Evolutionary conservation across 64 coral and sea anemone genomes (phyloP).

Genomic region (Montipora efflorescens): DNA sequence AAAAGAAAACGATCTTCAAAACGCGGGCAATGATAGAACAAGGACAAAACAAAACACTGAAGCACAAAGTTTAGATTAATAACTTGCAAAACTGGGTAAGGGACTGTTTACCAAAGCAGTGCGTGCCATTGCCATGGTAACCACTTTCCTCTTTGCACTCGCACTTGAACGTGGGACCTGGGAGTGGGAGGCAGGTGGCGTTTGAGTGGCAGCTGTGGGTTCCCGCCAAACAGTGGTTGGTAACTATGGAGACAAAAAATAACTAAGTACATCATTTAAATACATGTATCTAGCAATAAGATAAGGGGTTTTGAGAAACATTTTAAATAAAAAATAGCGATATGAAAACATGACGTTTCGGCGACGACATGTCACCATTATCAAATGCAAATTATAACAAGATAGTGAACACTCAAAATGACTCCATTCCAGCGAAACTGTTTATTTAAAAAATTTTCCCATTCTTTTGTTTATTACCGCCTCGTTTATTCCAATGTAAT

Average conservation of each 20-base stretch:
- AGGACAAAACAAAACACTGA: too few species aligned
- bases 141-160: slow-evolving; percentile 2
- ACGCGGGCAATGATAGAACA: too few species aligned
- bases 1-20: neutral
- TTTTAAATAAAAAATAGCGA: neutral
- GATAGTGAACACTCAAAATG: too few species aligned
- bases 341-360: neutral
- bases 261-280: neutral
- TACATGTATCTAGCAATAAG: too few species aligned
- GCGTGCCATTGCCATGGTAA: slow-evolving; percentile 57
- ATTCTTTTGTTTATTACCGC: too few species aligned
- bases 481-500: too few species aligned
- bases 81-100: too few species aligned
- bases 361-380: too few species aligned
- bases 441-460: too few species aligned
- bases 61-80: too few species aligned
- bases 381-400: neutral
- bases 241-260: slow-evolving; percentile 37
- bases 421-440: too few species aligned
- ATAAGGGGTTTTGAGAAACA: too few species aligned
- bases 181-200: slow-evolving; percentile 13
- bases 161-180: slow-evolving; percentile 36
- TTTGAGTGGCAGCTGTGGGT: slow-evolving; percentile 52
- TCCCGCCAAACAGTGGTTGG: slow-evolving; percentile 35
- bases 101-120: slow-evolving; percentile 34